Base-by-base conservation (phyloP, 2,113 vertebrate genomes). In the Nettapus auritus region DNA sequence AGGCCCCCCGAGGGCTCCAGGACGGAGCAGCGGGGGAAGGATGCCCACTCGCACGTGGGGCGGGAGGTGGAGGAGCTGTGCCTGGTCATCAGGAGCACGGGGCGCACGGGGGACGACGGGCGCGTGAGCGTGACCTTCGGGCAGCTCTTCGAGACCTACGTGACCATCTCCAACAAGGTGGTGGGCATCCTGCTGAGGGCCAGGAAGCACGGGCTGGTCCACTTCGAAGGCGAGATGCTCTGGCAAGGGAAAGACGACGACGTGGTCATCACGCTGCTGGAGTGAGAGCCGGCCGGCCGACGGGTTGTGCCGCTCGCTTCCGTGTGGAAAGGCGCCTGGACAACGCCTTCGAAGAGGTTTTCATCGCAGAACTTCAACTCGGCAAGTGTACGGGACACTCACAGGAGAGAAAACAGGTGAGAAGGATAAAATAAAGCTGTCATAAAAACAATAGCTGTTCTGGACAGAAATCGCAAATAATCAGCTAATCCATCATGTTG, bases 171-270 rank as follows among this genome's bases (percentile, higher is more conserved):
- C 13, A 99, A 99, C 93, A 99, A 99, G 95, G 96, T 99, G 46
- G 99, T 99, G 76, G 99, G 99, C 29, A 96, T 99, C 82, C 97
- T 99, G 85, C 94, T 99, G 52, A 97, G 98, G 66, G 99, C 98
- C 17, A 98, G 99, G 62, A 99, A 98, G 92, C 98, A 99, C 5
- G 97, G 98, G 20, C 98, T 99, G 87, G 97, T 99, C 86, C 96
- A 97, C 52, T 99, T 99, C 95, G 98, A 99, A 73, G 99, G 99
- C 40, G 99, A 99, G 97, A 99, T 99, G 99, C 97, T 99, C 82
- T 99, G 99, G 99, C 99, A 99, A 97, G 98, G 99, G 89, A 98
- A 98, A 97, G 98, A 99, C 94, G 98, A 99, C 92, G 93, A 96
- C 5, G 97, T 98, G 29, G 38, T 98, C 82, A 99, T 99, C 81